phyloP scores from a whole-genome alignment of 1,140 invertebrate species.

The Centruroides vittatus region DNA sequence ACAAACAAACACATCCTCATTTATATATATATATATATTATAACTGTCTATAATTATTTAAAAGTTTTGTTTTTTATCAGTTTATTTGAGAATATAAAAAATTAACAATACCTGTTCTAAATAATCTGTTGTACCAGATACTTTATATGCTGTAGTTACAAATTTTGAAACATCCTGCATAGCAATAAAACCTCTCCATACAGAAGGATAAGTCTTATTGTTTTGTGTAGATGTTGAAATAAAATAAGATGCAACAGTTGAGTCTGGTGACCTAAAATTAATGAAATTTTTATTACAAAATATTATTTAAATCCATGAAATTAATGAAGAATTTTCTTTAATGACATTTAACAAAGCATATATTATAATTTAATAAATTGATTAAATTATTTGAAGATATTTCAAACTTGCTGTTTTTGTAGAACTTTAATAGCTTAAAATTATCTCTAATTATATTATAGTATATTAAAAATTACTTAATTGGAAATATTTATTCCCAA shows the following conservation, averaged over 20 bases:
- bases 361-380: no score
- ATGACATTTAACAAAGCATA: background rate
- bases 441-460: no score
- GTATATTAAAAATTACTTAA: no score
- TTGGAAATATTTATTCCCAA: no score
- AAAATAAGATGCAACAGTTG: no score
- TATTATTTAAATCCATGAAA: background rate
- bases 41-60: no score
- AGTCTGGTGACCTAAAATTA: background rate
- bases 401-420: no score
- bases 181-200: constrained; percentile 76
- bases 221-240: background rate
- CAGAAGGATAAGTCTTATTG: constrained; percentile 23
- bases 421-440: no score
- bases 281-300: background rate
- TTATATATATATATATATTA: no score
- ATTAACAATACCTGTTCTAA: constrained; percentile 4
- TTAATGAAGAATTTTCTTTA: background rate
- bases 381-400: no score
- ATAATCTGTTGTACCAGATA: constrained; percentile 27
- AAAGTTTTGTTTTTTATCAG: no score
- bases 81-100: background rate
- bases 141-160: constrained; percentile 62
- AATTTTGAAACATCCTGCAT: constrained; percentile 87
- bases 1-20: no score